Base-by-base conservation (phyloP, 2,113 vertebrate genomes). In the Sorex fumeus region DNA sequence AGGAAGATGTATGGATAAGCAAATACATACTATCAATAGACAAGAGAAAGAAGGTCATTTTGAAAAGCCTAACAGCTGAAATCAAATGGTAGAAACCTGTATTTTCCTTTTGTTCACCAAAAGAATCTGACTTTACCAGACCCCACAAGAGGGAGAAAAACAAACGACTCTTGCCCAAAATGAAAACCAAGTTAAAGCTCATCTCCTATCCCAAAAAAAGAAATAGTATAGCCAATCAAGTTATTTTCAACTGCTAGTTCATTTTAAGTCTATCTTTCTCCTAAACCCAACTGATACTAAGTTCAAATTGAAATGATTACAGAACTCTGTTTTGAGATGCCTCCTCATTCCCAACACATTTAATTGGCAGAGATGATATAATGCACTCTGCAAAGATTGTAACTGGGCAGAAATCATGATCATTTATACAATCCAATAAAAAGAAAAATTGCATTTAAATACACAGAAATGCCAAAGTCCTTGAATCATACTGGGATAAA, bases 11-110 rank as follows among this genome's bases (percentile, higher is more conserved):
- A 87, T 64, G 57, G 83, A 86, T 94, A 89, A 95, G 90, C 93
- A 97, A 84, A 88, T 90, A 83, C 72, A 91, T 50, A 86, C 27
- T 92, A 19, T 77, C 94, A 92, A 91, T 93, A 89, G 81, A 94
- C 96, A 95, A 96, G 84, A 93, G 87, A 96, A 85, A 93, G 74
- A 91, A 86, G 70, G n/a, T 77, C 66, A 84, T 81, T 32, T 94
- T 92, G 89, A 94, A 87, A 94, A 91, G 57, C 90, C 80, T 32
- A 92, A 84, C 27, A 64, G 87, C 23, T 82, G 57, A 93, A 95
- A 95, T 76, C 53, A 95, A 92, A 96, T 70, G 95, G 64, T 88
- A 91, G 90, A 94, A 90, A 67, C 53, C 86, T 88, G 36, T 60
- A 87, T 76, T 95, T 95, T 76, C 79, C 80, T 81, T 95, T 79